These are phyloP conservation scores for Eospalax fontanierii DNA, from an alignment of 2,797 vertebrate genomes.

Conservation along the genomic window DNA sequence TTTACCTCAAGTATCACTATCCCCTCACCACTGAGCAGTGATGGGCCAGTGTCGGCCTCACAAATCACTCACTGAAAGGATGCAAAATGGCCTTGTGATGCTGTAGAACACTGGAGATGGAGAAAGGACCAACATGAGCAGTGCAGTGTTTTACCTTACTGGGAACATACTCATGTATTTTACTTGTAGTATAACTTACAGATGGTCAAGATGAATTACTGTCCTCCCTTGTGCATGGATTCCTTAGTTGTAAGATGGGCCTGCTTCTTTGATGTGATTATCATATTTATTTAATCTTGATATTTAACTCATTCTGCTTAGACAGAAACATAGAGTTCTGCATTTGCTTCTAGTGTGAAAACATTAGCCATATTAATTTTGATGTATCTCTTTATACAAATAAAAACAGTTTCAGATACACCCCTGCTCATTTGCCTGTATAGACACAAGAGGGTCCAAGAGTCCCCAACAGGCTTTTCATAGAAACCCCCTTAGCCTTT, in stretches of 20 bases:
- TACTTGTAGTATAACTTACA: not conserved
- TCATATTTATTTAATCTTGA: not conserved
- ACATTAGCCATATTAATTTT: conserved; percentile 24
- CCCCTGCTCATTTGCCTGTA: not conserved
- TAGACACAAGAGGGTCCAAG: not conserved
- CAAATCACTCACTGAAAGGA: not conserved
- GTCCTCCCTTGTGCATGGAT: not conserved
- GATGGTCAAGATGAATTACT: not conserved
- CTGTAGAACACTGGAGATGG: not conserved
- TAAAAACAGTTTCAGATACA: not conserved
- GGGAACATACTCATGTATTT: not conserved
- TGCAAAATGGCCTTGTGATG: not conserved
- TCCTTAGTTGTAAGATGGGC: not conserved
- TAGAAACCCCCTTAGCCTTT: not conserved
- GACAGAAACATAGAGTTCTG: not conserved
- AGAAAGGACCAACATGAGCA: not conserved
- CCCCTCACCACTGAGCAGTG: not conserved
- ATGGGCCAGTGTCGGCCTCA: not conserved
- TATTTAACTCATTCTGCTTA: not conserved
- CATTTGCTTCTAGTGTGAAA: conserved; percentile 32
- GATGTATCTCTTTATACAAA: conserved; percentile 34
- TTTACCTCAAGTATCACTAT: not conserved
- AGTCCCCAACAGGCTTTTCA: not conserved
- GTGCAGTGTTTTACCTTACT: not conserved
- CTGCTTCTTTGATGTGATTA: not conserved